Evolutionary conservation across 2,113 vertebrate genomes (phyloP).

Genomic region (Syngnathoides biaculeatus): DNA sequence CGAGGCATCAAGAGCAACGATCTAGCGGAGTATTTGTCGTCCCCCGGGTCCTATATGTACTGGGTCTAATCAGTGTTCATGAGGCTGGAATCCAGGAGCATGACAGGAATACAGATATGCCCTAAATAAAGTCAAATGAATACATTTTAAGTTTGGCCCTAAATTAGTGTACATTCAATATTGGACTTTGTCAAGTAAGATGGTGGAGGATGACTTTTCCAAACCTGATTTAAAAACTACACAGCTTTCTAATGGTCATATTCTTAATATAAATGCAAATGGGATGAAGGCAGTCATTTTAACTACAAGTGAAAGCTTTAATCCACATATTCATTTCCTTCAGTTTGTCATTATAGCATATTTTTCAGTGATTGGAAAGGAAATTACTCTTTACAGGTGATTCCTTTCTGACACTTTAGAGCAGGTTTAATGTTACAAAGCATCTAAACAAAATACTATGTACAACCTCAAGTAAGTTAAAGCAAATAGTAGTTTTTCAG

Average conservation of each 20-base stretch:
- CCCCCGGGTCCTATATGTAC: too few species aligned
- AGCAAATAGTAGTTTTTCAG: not conserved
- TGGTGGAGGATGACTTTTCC: not conserved
- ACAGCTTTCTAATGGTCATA: not conserved
- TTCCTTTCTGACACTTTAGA: not conserved
- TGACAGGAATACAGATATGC: not conserved
- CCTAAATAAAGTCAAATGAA: not conserved
- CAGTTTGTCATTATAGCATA: not conserved
- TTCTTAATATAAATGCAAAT: conserved; percentile 11
- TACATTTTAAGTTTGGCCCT: not conserved
- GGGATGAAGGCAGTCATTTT: not conserved
- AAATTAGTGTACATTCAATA: not conserved
- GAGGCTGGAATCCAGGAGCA: too few species aligned
- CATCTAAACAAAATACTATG: not conserved
- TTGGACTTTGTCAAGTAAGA: not conserved
- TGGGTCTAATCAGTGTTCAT: too few species aligned
- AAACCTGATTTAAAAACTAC: not conserved
- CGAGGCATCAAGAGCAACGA: too few species aligned
- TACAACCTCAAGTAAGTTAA: too few species aligned
- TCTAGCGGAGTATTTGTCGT: too few species aligned
- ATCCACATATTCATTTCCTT: conserved; percentile 8
- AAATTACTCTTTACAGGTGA: not conserved
- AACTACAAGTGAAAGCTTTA: not conserved
- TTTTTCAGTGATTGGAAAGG: conserved; percentile 6
- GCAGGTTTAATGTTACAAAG: not conserved